Base-by-base conservation (phyloP, 1,140 invertebrate species). In the Laupala kohalensis region DNA sequence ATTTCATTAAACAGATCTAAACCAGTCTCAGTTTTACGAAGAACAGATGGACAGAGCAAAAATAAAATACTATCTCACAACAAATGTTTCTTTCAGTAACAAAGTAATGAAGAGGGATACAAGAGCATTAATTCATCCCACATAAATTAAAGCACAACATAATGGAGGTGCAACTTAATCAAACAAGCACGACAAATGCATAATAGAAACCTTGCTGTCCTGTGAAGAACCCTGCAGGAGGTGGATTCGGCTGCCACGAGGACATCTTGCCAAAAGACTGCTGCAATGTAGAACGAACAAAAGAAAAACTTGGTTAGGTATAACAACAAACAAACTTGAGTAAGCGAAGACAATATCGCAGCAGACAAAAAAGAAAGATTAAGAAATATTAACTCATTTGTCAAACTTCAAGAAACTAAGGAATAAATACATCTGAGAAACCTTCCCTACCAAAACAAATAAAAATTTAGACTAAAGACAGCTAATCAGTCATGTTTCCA, bases 171-270 rank as follows among this genome's bases (percentile, higher is more conserved):
- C 27, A 13, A 29, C 6, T n/a, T 29, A 68, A 68, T 26, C 53
- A 64, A 2, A 53, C 19, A 13, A 29, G 19, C 37, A 5, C 26
- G 69, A 70, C 53, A 70, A 70, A 24, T 62, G 9, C 6, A 9
- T 29, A 4, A 6, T 68, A 68, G 27, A 63, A 64, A 70, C 69
- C 69, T 70, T 70, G 69, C 24, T 70, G 69, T 70, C 69, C 69
- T 19, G 69, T 29, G 37, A 62, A 70, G 69, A 70, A 70, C 12
- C 69, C 69, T 70, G 69, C 5, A 6, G 69, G 53, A 53, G 69
- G 69, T 64, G 69, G 69, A 64, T 70, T 63, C 62, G 27, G 5
- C 67, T 68, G 28, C 67, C 67, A 68, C 67, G 67, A 29, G 12
- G 65, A 26, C 67, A 68, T 68, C 67, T 68, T 27, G 67, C 23